Conservation (phyloP, 2,113 vertebrate genomes). For the Speoplatyrhinus poulsoni region DNA sequence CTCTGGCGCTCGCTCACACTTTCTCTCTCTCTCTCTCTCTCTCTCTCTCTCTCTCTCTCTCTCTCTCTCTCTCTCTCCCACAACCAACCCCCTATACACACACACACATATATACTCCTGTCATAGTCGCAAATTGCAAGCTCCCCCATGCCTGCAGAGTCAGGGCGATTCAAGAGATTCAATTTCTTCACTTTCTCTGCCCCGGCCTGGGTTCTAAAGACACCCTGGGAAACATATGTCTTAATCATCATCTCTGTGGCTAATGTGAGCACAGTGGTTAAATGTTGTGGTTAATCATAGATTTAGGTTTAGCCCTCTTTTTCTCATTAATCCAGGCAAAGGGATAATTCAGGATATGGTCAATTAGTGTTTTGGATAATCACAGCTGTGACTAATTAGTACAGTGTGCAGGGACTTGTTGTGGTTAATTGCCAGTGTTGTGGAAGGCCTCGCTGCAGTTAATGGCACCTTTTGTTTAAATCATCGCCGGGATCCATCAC, state of each 20-base stretch:
- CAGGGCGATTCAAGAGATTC: constrained; percentile 42
- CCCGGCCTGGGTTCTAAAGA: constrained; percentile 34
- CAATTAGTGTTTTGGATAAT: constrained; percentile 74
- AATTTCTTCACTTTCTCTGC: constrained; percentile 35
- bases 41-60: neutral
- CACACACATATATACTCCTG: constrained; percentile 21
- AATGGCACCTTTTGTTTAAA: constrained; percentile 71
- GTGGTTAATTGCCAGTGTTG: constrained; percentile 69
- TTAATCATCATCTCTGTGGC: constrained; percentile 40
- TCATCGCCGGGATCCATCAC: constrained; percentile 57
- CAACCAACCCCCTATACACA: neutral
- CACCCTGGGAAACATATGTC: constrained; percentile 37
- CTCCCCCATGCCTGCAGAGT: constrained; percentile 52
- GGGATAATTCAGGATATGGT: constrained; percentile 59
- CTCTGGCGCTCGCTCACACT: neutral
- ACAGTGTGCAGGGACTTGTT: constrained; percentile 59
- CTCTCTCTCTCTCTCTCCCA: neutral
- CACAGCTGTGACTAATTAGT: constrained; percentile 72
- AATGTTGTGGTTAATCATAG: constrained; percentile 57
- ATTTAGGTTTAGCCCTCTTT: constrained; percentile 38
- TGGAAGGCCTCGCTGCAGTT: constrained; percentile 50
- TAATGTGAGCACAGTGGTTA: constrained; percentile 50
- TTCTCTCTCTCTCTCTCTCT: too few relatives aligned
- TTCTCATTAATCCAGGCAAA: constrained; percentile 51
- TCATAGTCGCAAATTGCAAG: constrained; percentile 43